Evolutionary conservation across 2,888 invertebrate genomes (phyloP).

Genomic region (Cantharis rustica): DNA sequence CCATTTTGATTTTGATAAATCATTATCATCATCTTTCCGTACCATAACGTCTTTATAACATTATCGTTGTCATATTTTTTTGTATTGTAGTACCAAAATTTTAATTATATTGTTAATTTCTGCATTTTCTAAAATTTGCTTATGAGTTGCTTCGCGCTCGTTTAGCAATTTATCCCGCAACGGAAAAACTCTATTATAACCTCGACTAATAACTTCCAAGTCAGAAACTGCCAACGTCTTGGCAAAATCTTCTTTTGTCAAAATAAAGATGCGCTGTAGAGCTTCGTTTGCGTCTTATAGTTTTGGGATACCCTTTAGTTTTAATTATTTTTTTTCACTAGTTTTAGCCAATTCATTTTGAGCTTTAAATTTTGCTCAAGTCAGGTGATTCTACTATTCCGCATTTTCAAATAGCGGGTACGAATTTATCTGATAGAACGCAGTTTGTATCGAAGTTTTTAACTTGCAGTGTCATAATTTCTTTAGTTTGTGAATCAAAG

Average conservation of each 20-base stretch:
- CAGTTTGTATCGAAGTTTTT: constrained; percentile 98
- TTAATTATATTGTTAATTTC: constrained; percentile 97
- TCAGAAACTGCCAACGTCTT: constrained; percentile 97
- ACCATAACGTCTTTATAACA: constrained; percentile 88
- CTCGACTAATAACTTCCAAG: constrained; percentile 89
- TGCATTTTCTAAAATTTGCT: constrained; percentile 95
- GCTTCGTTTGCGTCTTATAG: constrained; percentile 98
- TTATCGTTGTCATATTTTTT: constrained; percentile 86
- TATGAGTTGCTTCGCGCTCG: constrained; percentile 95
- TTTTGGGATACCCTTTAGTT: constrained; percentile 92
- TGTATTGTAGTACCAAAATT: constrained; percentile 95
- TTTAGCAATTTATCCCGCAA: constrained; percentile 95
- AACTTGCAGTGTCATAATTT: constrained; percentile 94
- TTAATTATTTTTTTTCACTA: constrained; percentile 81
- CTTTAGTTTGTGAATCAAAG: constrained; percentile 99
- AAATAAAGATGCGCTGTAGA: constrained; percentile 89
- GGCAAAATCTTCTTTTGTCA: constrained; percentile 99
- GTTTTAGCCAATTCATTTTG: constrained; percentile 88
- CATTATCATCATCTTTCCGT: constrained; percentile 99
- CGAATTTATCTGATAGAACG: constrained; percentile 84
- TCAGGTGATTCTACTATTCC: constrained; percentile 90
- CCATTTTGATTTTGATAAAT: constrained; percentile 99
- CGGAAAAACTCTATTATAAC: constrained; percentile 96
- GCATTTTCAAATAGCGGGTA: constrained; percentile 74
- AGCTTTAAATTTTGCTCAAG: constrained; percentile 96